Evolutionary conservation across 2,797 vertebrate genomes (phyloP), one percentile per base, ranked within the genome.

Genomic region (Poecilia picta): DNA sequence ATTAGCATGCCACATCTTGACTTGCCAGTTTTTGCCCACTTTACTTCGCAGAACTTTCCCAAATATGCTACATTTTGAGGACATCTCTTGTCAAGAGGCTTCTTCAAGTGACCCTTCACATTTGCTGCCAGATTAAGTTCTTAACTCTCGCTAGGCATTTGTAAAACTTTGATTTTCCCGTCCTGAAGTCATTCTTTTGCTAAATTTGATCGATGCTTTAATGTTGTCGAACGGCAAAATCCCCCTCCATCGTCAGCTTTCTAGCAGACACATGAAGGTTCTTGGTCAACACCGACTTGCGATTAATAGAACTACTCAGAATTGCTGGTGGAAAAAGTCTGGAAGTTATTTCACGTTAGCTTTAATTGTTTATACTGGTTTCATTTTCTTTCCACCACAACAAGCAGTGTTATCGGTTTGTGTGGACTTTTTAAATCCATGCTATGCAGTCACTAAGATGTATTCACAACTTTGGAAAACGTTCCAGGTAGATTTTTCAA

Each of bases 391-490:
- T 66, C 20, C 36, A 66, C 8, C 36, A 66, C 64, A 66, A 12
- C 64, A 23, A 66, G 20, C 20, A 36, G 64, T 12, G 18, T 20
- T 8, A 3, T 36, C 33, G 16, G 33, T 66, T 36, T n/a, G 2
- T 7, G 39, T 70, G 5, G 10, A 41, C 3, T 23, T 39, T 41
- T 66, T 39, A 66, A 18, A 39, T 66, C 15, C 16, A 64, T 64
- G 62, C 16, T 41, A 45, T 73, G 68, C 71, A 71, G 83, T 74
- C n/a, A 49, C 41, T 74, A 43, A 39, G 57, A 25, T 15, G 7
- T 64, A 25, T n/a, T 25, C 2, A 7, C 23, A 70, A 43, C 20
- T n/a, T 25, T 43, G 25, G 10, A 70, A 41, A 70, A 70, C 28
- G 36, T 1, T 66, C 11, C 20, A 66, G 8, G 33, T 23, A 10